phyloP scores from a whole-genome alignment of 1,140 invertebrate genomes.

The Homalodisca vitripennis region DNA sequence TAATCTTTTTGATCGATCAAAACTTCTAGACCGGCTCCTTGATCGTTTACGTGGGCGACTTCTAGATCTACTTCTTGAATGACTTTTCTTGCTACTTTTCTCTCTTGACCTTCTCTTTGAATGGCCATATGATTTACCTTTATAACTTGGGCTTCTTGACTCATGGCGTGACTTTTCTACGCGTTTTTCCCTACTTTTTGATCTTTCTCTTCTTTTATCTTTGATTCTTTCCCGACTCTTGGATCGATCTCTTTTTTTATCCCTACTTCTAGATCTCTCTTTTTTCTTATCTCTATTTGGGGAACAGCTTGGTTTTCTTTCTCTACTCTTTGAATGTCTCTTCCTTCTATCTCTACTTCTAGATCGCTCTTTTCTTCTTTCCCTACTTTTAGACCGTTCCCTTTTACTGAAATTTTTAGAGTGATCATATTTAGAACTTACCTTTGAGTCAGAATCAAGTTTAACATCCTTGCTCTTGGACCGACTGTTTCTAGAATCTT shows the following conservation, averaged over 20 bases:
- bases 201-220: slow-evolving; percentile 12
- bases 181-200: too few species aligned
- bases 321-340: background rate
- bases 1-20: slow-evolving; percentile 26
- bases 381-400: background rate
- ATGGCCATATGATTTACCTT: background rate
- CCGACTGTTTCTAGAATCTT: background rate
- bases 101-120: slow-evolving; percentile 21
- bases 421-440: background rate
- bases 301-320: background rate
- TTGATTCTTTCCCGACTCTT: too few species aligned
- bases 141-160: slow-evolving; percentile 10
- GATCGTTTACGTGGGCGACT: background rate
- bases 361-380: slow-evolving; percentile 4
- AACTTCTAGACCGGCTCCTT: slow-evolving; percentile 24
- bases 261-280: background rate
- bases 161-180: background rate
- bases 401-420: background rate
- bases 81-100: background rate
- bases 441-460: background rate
- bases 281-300: slow-evolving; percentile 4
- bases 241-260: too few species aligned
- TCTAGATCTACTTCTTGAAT: background rate
- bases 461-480: background rate
- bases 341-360: slow-evolving; percentile 9